Base-by-base conservation (phyloP, 2,797 vertebrate genomes). In the Xenopus petersii region DNA sequence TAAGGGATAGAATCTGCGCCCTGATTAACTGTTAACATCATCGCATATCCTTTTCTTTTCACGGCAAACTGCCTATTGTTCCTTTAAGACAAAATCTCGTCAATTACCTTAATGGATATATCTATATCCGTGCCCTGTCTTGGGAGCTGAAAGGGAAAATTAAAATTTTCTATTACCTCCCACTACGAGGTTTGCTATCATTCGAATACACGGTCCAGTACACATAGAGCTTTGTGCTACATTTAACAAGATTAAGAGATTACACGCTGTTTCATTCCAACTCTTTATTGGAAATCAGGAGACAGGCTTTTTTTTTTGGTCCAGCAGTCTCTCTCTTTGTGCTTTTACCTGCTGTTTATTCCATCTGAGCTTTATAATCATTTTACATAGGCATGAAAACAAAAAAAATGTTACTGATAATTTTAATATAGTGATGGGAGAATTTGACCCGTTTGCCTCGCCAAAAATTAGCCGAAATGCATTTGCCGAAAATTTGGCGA, bases 191-290 rank as follows among this genome's bases (percentile, higher is more conserved):
- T 86, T 85, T 88, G 83, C 86, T 90, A 85, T 85, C 82, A 7
- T 89, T 87, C 83, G 83, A 87, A 85, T 82, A 75, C 80, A 84
- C 0, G 79, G 82, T 91, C 85, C 86, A 85, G 88, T 86, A 85
- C 86, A 86, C 71, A 89, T 81, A 83, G 77, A 81, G 81, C 78
- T 90, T 87, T 87, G 85, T 88, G 88, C 85, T 88, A 86, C 54
- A 6, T 88, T 89, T 90, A 88, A 91, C 85, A 88, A 90, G 89
- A 91, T 91, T 89, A 90, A 90, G 84, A 62, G 80, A 91, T 89
- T 85, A 81, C 84, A 88, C 80, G 84, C 84, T 80, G 83, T 85
- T 88, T 87, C 83, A 85, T 84, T 82, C 84, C 82, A 84, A 79
- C 84, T 86, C 83, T 86, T 86, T 81, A 85, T 79, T 68, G 74